Evolutionary conservation across 2,113 vertebrate species (phyloP).

Genomic region (Oxyruncus cristatus): DNA sequence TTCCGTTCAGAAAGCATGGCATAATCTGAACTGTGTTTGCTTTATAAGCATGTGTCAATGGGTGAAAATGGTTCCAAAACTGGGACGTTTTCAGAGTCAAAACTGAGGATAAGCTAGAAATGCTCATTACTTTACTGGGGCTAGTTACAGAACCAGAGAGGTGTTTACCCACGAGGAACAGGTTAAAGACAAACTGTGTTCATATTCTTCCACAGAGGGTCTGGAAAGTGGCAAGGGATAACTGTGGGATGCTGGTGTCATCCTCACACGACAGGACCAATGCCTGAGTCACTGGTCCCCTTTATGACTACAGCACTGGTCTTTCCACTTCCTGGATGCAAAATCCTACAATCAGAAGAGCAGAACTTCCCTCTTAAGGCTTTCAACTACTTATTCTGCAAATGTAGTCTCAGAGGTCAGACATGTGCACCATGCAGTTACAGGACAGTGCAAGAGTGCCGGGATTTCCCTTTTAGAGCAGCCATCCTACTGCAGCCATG

Average conservation of each 20-base stretch:
- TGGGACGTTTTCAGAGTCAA: background rate
- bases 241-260: background rate
- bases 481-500: background rate
- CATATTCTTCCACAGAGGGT: background rate
- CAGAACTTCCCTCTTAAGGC: background rate
- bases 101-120: background rate
- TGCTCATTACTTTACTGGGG: background rate
- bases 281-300: background rate
- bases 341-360: background rate
- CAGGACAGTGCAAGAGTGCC: background rate
- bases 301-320: background rate
- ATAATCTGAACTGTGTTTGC: background rate
- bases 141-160: background rate
- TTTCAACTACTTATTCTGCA: background rate
- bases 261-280: background rate
- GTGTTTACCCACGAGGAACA: background rate
- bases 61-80: background rate
- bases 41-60: background rate
- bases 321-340: background rate
- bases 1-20: background rate
- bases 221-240: background rate
- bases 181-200: background rate
- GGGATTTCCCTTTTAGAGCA: background rate
- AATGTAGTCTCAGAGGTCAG: background rate
- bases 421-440: background rate